Base-by-base conservation (phyloP, 2,797 vertebrate genomes). In the Gambusia yucatana region DNA sequence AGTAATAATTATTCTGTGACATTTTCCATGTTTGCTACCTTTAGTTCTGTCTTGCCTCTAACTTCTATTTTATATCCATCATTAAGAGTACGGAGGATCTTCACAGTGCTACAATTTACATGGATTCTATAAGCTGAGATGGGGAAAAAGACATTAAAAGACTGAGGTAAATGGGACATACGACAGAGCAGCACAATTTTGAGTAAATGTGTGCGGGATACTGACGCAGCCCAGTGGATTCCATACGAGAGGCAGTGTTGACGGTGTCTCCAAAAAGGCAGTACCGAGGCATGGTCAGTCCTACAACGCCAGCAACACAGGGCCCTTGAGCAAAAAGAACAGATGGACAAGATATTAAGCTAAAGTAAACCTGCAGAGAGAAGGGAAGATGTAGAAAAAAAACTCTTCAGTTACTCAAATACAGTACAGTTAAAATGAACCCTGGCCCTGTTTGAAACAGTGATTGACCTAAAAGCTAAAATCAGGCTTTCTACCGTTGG, bases 181-280 rank as follows among this genome's bases (percentile, higher is more conserved):
- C 20, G 10, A 73, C 14, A 20, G 57, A 1, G 3, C 17, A 69
- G 39, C 4, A 47, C 57, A 46, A 46, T 6, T 41, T 8, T 47
- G 13, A 2, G 4, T 10, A 39, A 8, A 1, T 41, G n/a, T 76
- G 52, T 1, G 1, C 5, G 4, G 25, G 44, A 59, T 17, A 93
- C 96, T 90, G 84, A 97, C 96, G 96, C 95, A 96, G 93, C 84
- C 96, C 95, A 89, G 96, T 97, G 91, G 96, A 97, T 93, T 97
- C 96, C 96, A 97, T 97, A 78, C 96, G 96, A 83, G 96, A 97
- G 89, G 96, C 96, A 80, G 96, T 97, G 94, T 97, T 97, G 84
- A 97, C 96, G 1, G 96, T 97, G 93, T 97, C 96, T 89, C 96
- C 96, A 85, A 97, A 97, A 94, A 97, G 96, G 94, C 96, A 97